Evolutionary conservation across 2,888 invertebrate species (phyloP).

Genomic region (Pseudococcus longispinus): DNA sequence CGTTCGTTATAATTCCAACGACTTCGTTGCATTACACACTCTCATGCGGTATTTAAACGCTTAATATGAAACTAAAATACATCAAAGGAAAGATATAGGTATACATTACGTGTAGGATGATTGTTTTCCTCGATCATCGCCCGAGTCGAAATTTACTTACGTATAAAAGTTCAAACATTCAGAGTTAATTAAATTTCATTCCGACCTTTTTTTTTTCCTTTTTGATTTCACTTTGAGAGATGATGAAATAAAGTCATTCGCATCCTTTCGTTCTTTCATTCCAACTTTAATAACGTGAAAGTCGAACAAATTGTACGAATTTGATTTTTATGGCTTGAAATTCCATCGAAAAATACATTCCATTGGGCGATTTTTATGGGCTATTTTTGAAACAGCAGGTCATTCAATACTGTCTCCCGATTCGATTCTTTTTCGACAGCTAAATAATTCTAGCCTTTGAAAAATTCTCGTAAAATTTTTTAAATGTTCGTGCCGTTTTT

Average conservation of each 20-base stretch:
- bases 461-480: slow-evolving; percentile 22
- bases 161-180: neutral
- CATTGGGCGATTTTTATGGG: slow-evolving; percentile 7
- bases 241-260: slow-evolving; percentile 20
- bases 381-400: slow-evolving; percentile 10
- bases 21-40: too few relatives aligned
- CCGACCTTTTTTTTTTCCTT: neutral
- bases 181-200: slow-evolving; percentile 13
- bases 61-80: neutral
- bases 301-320: slow-evolving; percentile 11
- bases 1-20: too few relatives aligned
- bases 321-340: slow-evolving; percentile 23
- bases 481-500: neutral
- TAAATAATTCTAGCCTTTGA: slow-evolving; percentile 8
- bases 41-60: too few relatives aligned
- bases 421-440: slow-evolving; percentile 17
- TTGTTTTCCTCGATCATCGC: neutral
- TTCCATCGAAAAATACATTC: slow-evolving; percentile 5
- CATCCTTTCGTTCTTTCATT: neutral
- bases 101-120: neutral
- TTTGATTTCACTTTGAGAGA: neutral
- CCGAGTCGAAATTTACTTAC: neutral
- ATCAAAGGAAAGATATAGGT: neutral
- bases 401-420: neutral
- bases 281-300: neutral